Percentiles rank a stretch among this genome's conserved stretches.
phyloP scores from a whole-genome alignment of 2,797 vertebrate species.

The Sebastes matsubarae region DNA sequence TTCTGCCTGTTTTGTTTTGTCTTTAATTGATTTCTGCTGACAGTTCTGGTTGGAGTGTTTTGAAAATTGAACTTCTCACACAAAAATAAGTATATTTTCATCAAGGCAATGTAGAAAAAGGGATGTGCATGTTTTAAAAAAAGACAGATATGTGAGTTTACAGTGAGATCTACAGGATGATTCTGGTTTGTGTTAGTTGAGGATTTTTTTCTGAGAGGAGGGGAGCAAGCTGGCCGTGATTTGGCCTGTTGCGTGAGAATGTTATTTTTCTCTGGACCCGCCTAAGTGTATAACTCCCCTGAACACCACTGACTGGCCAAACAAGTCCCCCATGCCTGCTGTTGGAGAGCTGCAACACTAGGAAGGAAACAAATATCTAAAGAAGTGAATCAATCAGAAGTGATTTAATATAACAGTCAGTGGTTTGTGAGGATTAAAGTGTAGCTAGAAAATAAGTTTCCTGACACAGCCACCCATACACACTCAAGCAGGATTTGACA shows the following conservation, averaged over 20 bases:
- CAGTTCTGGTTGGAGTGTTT: not conserved
- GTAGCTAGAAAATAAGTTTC: not conserved
- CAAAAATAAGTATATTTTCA: not conserved
- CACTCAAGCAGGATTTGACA: not conserved
- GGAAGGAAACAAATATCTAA: not conserved
- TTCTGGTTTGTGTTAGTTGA: not conserved
- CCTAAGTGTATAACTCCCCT: not conserved
- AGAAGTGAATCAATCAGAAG: not conserved
- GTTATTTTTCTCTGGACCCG: conserved; percentile 28
- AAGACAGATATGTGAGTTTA: not conserved
- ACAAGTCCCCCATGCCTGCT: not conserved
- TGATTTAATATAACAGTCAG: not conserved
- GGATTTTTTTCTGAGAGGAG: not conserved
- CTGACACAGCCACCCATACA: not conserved
- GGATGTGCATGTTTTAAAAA: not conserved
- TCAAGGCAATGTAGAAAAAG: not conserved
- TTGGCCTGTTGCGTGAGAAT: conserved; percentile 26
- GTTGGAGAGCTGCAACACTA: not conserved
- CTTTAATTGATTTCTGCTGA: not conserved
- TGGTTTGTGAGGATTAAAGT: not conserved
- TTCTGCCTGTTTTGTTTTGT: not conserved
- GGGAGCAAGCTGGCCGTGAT: not conserved
- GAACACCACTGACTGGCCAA: conserved; percentile 7
- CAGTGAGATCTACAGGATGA: not conserved
- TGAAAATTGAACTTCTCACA: not conserved